Evolutionary conservation across 2,797 vertebrate genomes (phyloP).

Genomic region (Brotula barbata): DNA sequence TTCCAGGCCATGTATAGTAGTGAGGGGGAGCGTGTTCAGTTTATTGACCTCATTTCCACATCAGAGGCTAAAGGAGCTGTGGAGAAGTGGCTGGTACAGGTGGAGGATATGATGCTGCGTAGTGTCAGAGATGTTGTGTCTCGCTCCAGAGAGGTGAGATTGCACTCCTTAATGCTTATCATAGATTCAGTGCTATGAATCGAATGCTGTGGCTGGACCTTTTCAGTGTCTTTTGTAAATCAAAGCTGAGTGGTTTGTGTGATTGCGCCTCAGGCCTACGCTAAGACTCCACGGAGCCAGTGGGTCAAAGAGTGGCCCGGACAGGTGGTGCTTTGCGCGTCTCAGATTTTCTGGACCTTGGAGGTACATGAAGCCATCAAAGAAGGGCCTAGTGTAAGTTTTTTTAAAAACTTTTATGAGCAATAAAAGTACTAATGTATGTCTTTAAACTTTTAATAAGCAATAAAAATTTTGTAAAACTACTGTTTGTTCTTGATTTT

Average conservation of each 20-base stretch:
- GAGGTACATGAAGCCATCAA: slow-evolving; percentile 88
- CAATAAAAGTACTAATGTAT: no score
- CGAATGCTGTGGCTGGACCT: no score
- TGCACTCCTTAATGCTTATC: no score
- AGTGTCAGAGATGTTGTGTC: slow-evolving; percentile 84
- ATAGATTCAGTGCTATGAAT: no score
- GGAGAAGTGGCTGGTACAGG: slow-evolving; percentile 92
- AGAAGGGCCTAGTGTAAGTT: slow-evolving; percentile 80
- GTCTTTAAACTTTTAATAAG: no score
- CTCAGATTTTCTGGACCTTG: slow-evolving; percentile 91
- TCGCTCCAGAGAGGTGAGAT: slow-evolving; percentile 83
- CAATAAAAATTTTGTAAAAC: no score
- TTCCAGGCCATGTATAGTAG: slow-evolving; percentile 89
- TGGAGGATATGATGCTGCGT: slow-evolving; percentile 87
- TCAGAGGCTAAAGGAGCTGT: slow-evolving; percentile 92
- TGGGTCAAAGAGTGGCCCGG: slow-evolving; percentile 96
- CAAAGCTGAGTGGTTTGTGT: no score
- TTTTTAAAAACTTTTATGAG: no score
- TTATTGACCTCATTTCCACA: slow-evolving; percentile 89
- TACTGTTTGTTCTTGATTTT: no score
- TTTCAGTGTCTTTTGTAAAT: no score
- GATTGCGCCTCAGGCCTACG: no score
- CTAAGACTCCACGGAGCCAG: slow-evolving; percentile 85
- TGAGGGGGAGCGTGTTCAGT: slow-evolving; percentile 88
- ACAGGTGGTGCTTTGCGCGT: slow-evolving; percentile 92